These are phyloP conservation scores for Pluvianellus socialis DNA, from an alignment of 2,113 vertebrate genomes.

Conservation along the genomic window DNA sequence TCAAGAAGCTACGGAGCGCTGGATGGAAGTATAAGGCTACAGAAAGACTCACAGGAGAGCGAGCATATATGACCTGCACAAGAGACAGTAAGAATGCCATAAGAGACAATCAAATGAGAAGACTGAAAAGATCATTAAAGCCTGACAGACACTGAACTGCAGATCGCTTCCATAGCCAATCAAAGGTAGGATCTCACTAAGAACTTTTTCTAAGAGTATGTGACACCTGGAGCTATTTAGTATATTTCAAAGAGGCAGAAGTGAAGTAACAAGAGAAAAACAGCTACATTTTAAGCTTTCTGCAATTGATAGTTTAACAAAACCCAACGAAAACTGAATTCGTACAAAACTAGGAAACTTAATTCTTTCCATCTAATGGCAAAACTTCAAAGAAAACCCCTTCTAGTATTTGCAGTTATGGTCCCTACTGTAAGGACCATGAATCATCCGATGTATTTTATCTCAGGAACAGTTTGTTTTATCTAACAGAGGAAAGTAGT, in stretches of 20 bases:
- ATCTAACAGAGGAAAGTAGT: neutral
- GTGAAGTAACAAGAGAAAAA: neutral
- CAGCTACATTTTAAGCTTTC: neutral
- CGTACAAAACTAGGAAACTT: neutral
- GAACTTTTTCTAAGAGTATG: neutral
- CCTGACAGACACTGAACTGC: neutral
- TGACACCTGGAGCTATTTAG: neutral
- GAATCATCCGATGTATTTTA: neutral
- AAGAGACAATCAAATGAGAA: neutral
- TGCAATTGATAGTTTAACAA: neutral
- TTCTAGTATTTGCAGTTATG: neutral
- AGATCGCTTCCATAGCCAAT: neutral
- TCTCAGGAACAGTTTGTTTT: neutral
- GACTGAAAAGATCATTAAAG: neutral
- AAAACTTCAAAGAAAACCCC: neutral
- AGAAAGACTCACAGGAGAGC: neutral
- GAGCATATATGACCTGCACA: neutral
- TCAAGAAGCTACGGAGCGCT: neutral
- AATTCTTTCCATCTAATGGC: neutral
- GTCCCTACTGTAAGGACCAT: neutral
- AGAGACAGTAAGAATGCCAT: neutral
- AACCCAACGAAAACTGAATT: neutral
- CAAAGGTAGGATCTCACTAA: neutral
- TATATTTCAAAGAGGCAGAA: neutral
- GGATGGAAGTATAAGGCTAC: neutral